Evolutionary conservation across 37 sponge, comb jelly and placozoan genomes (phyloP), one percentile per base, ranked within the genome.

Genomic region (Beroe forskalii): DNA sequence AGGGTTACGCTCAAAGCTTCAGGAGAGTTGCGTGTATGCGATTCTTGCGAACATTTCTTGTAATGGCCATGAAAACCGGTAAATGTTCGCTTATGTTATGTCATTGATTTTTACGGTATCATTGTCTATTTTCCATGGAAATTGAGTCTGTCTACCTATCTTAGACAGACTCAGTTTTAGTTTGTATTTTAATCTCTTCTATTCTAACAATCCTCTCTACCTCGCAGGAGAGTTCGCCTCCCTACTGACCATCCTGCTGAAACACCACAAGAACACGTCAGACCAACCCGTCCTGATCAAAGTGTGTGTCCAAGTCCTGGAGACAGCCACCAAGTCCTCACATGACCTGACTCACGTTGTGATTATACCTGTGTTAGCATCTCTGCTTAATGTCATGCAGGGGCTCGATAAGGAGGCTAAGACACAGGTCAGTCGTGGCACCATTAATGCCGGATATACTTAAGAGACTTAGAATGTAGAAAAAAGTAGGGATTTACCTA

Each of bases 1-100:
- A 40, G 86, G 28, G 86, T 80, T 1, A 44, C 86, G 4, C 86
- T 80, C 24, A 80, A 80, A 80, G 86, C 86, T 4, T 80, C 86
- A 35, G 86, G 38, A 17, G 12, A 48, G 55, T 48, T 6, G 12
- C 55, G 55, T 48, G n/a, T n/a, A n/a, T n/a, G n/a, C n/a, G n/a
- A n/a, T n/a, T n/a, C n/a, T n/a, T n/a, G n/a, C n/a, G n/a, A n/a
- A n/a, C n/a, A n/a, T n/a, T n/a, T n/a, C n/a, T n/a, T n/a, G n/a
- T n/a, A n/a, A n/a, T n/a, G n/a, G n/a, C n/a, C n/a, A n/a, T n/a
- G n/a, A n/a, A n/a, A n/a, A n/a, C n/a, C n/a, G n/a, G n/a, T n/a
- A n/a, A n/a, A n/a, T n/a, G n/a, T n/a, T n/a, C n/a, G n/a, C n/a
- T n/a, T n/a, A n/a, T n/a, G n/a, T n/a, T n/a, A n/a, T n/a, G n/a